Evolutionary conservation across 2,888 invertebrate genomes (phyloP).

Genomic region (Formica aserva): DNA sequence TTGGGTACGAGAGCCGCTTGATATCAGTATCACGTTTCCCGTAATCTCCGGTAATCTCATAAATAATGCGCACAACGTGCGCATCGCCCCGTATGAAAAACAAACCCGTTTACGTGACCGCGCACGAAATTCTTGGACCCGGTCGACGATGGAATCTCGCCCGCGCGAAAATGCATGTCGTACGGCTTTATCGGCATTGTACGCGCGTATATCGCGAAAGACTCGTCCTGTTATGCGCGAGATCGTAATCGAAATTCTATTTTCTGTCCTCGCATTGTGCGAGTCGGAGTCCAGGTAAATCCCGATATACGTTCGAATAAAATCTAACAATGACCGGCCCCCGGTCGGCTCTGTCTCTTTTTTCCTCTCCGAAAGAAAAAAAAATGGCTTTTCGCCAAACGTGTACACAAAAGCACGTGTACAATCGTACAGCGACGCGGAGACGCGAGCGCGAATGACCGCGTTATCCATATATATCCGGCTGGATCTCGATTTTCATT

Average conservation of each 20-base stretch:
- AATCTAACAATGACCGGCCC: constrained; percentile 61
- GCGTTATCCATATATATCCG: constrained; percentile 68
- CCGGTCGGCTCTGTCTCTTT: constrained; percentile 21
- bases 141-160: background rate
- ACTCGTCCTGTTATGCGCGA: background rate
- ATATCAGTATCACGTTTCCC: constrained; percentile 78
- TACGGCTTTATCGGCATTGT: constrained; percentile 20
- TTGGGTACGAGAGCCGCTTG: constrained; percentile 71
- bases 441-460: constrained; percentile 61
- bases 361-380: constrained; percentile 44
- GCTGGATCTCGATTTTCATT: constrained; percentile 74
- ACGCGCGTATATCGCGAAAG: background rate
- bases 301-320: constrained; percentile 60
- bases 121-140: constrained; percentile 36
- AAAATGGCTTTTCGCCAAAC: constrained; percentile 54
- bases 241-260: constrained; percentile 51
- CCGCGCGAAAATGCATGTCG: background rate
- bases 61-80: constrained; percentile 79
- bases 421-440: constrained; percentile 52
- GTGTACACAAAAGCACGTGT: constrained; percentile 70
- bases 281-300: constrained; percentile 55
- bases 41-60: constrained; percentile 82
- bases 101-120: constrained; percentile 66
- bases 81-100: constrained; percentile 69
- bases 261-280: constrained; percentile 38